Evolutionary conservation across 2,797 vertebrate genomes (phyloP).

Genomic region (Uromys caudimaculatus): DNA sequence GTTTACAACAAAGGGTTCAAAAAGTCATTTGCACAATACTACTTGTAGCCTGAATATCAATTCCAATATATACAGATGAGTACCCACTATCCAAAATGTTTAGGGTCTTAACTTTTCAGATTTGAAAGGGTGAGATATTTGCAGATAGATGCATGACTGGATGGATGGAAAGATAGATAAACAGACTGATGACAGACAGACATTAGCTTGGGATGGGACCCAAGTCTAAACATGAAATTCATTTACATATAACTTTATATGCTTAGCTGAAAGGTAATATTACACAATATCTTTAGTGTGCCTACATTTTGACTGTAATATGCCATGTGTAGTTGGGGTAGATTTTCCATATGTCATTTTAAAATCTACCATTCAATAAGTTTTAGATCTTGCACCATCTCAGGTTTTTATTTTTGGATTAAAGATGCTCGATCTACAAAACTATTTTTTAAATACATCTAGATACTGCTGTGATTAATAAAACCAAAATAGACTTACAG

Average conservation of each 20-base stretch:
- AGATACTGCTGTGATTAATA: slow-evolving; percentile 44
- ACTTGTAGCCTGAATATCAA: not conserved
- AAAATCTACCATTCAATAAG: not conserved
- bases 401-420: not conserved
- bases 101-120: not conserved
- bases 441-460: slow-evolving; percentile 46
- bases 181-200: not conserved
- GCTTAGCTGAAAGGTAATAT: not conserved
- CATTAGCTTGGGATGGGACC: not conserved
- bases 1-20: slow-evolving; percentile 20
- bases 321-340: not conserved
- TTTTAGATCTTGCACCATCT: not conserved
- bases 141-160: not conserved
- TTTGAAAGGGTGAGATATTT: not conserved
- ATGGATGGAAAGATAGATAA: not conserved
- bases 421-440: not conserved
- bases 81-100: not conserved
- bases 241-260: not conserved
- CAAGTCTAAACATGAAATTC: not conserved
- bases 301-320: not conserved
- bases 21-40: slow-evolving; percentile 5
- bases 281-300: not conserved
- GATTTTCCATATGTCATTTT: not conserved
- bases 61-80: not conserved
- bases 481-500: slow-evolving; percentile 36